Percentiles rank a stretch among this genome's conserved stretches.
These are phyloP conservation scores for Alectura lathami DNA, from an alignment of 2,113 vertebrate genomes.

Conservation along the genomic window DNA sequence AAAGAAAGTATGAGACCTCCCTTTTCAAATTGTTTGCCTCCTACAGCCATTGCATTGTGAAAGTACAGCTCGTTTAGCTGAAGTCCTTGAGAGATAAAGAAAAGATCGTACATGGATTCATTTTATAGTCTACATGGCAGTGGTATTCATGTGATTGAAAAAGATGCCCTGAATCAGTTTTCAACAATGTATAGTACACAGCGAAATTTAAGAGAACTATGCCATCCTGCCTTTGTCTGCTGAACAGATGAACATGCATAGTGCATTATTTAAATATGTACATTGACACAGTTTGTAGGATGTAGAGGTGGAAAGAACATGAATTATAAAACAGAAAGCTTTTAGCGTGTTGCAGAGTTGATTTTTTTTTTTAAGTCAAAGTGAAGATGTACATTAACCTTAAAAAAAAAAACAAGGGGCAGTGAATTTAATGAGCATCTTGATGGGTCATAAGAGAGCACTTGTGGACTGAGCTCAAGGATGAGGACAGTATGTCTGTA, in stretches of 20 bases:
- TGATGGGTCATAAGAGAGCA: background rate
- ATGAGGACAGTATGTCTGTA: fast-evolving
- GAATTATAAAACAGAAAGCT: background rate
- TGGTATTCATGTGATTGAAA: background rate
- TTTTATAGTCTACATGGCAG: background rate
- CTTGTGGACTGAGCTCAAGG: background rate
- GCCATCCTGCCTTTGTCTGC: background rate
- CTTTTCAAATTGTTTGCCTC: background rate
- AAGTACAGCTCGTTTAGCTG: background rate
- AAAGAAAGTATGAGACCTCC: background rate
- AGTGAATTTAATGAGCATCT: background rate
- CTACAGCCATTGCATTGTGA: background rate
- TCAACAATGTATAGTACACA: background rate
- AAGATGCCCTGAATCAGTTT: background rate
- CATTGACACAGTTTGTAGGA: background rate
- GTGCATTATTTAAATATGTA: constrained; percentile 2
- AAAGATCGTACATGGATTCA: background rate
- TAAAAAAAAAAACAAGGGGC: background rate
- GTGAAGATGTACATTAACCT: background rate
- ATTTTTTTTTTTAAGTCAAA: background rate
- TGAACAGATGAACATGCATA: background rate
- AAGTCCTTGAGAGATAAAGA: background rate
- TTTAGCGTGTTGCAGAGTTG: background rate
- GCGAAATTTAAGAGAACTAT: background rate
- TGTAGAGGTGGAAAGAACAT: background rate